Evolutionary conservation across 2,113 vertebrate species (phyloP).

Genomic region (Myrmecobius fasciatus): DNA sequence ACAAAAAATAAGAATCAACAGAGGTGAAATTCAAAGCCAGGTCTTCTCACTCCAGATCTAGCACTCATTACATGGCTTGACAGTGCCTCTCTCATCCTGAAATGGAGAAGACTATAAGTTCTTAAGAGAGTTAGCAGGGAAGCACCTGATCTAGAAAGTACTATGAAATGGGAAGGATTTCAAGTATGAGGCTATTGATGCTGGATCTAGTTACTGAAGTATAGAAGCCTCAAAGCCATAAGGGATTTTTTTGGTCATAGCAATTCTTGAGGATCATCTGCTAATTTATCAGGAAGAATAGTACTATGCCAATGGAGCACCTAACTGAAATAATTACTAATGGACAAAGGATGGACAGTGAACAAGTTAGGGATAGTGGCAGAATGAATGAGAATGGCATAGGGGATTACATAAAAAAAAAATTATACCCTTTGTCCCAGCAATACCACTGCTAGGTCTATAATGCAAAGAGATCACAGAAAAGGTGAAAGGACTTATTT

Average conservation of each 20-base stretch:
- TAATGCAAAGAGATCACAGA: background rate
- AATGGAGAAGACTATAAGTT: background rate
- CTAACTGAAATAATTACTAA: background rate
- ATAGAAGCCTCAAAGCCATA: background rate
- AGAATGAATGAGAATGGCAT: background rate
- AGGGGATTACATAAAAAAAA: background rate
- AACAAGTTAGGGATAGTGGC: background rate
- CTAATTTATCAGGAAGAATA: background rate
- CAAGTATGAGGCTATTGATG: background rate
- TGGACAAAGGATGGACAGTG: background rate
- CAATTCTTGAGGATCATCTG: background rate
- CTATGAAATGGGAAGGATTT: background rate
- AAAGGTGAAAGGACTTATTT: background rate
- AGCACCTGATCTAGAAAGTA: background rate
- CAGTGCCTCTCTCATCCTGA: background rate
- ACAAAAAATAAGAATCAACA: background rate
- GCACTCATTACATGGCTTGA: background rate
- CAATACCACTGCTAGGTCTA: background rate
- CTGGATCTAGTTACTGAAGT: background rate
- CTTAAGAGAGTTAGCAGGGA: background rate
- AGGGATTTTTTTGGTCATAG: background rate
- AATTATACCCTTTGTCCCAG: background rate
- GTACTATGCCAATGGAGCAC: background rate
- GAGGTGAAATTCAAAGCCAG: background rate
- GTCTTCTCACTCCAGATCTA: background rate